These are phyloP conservation scores for Microctonus brassicae DNA, from an alignment of 2,888 invertebrate species.

Conservation along the genomic window DNA sequence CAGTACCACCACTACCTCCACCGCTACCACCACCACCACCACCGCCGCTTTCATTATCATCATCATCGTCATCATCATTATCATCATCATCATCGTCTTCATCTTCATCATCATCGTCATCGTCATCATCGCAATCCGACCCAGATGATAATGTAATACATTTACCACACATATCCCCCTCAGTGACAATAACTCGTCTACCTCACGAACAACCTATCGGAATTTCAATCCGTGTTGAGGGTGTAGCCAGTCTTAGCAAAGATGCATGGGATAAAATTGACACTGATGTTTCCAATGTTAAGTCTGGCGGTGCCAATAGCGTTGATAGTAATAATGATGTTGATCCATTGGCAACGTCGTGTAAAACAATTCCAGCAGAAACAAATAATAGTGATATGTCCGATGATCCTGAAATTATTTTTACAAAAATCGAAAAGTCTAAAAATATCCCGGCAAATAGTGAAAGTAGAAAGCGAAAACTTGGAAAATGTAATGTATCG, in stretches of 20 bases:
- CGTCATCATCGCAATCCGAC: conserved; percentile 16
- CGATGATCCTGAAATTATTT: conserved; percentile 43
- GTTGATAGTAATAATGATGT: neutral
- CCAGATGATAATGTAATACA: conserved; percentile 26
- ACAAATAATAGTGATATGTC: conserved; percentile 1
- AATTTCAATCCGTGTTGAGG: conserved; percentile 50
- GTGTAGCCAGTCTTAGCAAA: conserved; percentile 51
- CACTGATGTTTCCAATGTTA: neutral
- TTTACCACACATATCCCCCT: conserved; percentile 16
- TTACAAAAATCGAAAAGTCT: conserved; percentile 36
- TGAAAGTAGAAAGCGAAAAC: conserved; percentile 24
- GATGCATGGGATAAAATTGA: conserved; percentile 55
- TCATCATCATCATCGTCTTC: neutral
- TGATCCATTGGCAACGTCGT: neutral
- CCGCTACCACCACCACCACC: neutral
- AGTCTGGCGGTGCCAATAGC: neutral
- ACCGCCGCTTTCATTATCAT: neutral
- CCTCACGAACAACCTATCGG: conserved; percentile 26
- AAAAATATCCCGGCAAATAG: neutral
- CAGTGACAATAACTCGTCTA: conserved; percentile 18
- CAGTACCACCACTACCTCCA: conserved; percentile 31
- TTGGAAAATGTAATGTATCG: neutral
- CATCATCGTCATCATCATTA: neutral
- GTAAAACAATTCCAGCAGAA: neutral
- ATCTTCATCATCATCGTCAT: neutral